Conservation (phyloP, 2,113 vertebrate species). For the Eurystomus gularis region DNA sequence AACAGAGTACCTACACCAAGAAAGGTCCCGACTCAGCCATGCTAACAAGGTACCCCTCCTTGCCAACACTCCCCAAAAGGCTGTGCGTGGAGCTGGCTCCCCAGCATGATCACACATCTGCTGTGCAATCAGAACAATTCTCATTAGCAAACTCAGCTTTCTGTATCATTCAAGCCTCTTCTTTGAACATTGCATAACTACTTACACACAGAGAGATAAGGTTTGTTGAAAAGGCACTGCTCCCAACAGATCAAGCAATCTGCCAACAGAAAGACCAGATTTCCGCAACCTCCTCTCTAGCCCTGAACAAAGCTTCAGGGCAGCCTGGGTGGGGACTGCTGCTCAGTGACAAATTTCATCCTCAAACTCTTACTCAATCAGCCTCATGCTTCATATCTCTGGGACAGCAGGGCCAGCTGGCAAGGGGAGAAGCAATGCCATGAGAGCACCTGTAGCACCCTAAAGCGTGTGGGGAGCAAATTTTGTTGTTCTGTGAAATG, state of each 20-base stretch:
- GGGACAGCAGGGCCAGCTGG: neutral
- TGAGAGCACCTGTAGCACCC: neutral
- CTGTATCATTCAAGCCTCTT: neutral
- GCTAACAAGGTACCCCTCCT: neutral
- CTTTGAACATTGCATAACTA: neutral
- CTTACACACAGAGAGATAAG: neutral
- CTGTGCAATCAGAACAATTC: neutral
- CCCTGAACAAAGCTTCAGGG: neutral
- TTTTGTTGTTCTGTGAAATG: neutral
- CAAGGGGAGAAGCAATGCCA: neutral
- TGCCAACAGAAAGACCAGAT: neutral
- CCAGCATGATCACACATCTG: neutral
- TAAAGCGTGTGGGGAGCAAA: neutral
- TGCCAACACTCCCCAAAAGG: neutral
- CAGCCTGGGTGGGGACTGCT: neutral
- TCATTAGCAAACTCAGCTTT: neutral
- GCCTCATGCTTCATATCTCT: accelerated
- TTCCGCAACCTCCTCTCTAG: neutral
- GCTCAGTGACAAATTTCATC: neutral
- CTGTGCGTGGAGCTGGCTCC: neutral
- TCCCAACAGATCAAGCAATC: neutral
- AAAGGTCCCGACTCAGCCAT: neutral
- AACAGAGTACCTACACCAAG: neutral
- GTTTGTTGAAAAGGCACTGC: neutral
- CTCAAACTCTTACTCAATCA: neutral